Conservation (phyloP, 2,113 vertebrate species). For the Struthidea cinerea region DNA sequence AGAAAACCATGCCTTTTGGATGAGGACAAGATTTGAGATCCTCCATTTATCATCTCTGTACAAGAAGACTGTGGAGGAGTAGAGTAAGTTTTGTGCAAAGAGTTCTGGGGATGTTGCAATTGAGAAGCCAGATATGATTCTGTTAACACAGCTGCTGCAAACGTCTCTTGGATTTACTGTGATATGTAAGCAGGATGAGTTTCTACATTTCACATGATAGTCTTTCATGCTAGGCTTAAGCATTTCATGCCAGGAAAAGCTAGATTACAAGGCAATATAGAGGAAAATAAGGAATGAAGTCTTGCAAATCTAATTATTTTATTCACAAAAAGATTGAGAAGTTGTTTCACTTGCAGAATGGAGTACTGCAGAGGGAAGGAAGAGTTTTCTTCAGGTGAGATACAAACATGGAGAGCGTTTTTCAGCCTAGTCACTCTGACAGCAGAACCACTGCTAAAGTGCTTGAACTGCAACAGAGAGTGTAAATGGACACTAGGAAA, state of each 20-base stretch:
- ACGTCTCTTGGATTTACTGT: neutral
- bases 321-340: neutral
- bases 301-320: neutral
- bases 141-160: neutral
- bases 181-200: neutral
- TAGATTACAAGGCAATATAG: neutral
- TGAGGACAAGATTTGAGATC: neutral
- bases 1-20: neutral
- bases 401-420: neutral
- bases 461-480: neutral
- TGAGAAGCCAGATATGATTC: neutral
- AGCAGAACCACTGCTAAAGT: neutral
- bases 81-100: neutral
- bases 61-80: neutral
- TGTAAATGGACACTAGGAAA: neutral
- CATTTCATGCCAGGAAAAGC: neutral
- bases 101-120: neutral
- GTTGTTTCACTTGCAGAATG: neutral
- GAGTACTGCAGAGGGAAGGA: neutral
- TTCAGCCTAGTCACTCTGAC: neutral
- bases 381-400: neutral
- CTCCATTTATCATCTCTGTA: neutral
- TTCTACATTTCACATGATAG: fast-evolving
- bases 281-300: neutral
- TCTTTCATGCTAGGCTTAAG: neutral